phyloP scores from a whole-genome alignment of 2,113 vertebrate genomes.

The Nibea coibor region DNA sequence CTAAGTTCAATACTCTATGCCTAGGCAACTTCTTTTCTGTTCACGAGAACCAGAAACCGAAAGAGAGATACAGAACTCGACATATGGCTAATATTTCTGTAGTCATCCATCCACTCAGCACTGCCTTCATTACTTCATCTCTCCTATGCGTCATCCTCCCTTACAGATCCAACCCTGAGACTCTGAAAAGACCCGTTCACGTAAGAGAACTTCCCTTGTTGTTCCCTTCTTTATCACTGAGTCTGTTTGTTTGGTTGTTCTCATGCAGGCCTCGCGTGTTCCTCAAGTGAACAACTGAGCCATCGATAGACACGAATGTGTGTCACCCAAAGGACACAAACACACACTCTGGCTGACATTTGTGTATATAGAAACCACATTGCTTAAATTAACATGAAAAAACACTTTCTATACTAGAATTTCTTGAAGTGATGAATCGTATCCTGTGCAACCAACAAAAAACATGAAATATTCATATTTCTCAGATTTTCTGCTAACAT shows the following conservation, averaged over 20 bases:
- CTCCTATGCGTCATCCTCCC: not conserved
- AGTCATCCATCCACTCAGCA: not conserved
- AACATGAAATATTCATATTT: not conserved
- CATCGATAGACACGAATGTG: constrained; percentile 50
- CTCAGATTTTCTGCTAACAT: not conserved
- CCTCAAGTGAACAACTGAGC: constrained; percentile 9
- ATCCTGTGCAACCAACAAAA: not conserved
- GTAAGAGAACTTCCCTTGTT: not conserved
- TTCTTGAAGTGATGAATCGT: not conserved
- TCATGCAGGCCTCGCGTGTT: not conserved
- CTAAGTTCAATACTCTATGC: not conserved
- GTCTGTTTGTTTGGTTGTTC: not conserved
- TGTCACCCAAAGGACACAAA: constrained; percentile 16
- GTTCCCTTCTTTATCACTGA: not conserved
- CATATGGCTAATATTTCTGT: not conserved
- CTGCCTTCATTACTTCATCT: not conserved
- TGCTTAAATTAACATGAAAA: too few relatives aligned
- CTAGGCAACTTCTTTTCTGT: not conserved
- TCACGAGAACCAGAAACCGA: not conserved
- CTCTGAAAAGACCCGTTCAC: not conserved
- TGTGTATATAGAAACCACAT: not conserved
- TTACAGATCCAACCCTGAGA: not conserved
- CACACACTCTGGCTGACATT: not conserved
- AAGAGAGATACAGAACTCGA: not conserved
- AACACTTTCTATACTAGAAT: too few relatives aligned